Base-by-base conservation (phyloP, 2,888 invertebrate genomes). In the Protonemura montana region DNA sequence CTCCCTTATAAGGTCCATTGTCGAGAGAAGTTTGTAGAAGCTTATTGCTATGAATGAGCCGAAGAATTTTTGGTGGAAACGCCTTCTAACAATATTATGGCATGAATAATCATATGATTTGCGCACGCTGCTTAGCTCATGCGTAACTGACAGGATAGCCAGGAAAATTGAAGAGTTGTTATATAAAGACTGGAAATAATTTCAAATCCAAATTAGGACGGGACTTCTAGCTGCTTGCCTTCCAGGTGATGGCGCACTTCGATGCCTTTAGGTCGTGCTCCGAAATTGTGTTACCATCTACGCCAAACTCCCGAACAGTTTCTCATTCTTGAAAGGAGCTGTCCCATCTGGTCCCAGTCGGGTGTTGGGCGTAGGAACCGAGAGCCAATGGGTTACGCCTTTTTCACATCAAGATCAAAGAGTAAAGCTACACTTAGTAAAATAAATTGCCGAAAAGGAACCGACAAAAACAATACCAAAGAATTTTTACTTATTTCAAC, bases 361-460 rank as follows among this genome's bases (percentile, higher is more conserved):
- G 59, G 16, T 59, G 59, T 59, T 59, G 59, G 59, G 59, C 59
- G 59, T 59, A 3, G 59, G 13, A 59, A 59, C 59, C 59, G 13
- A 59, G 21, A 59, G 59, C 3, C 59, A 1, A 59, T 59, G 59
- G 59, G 59, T 21, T 7, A 59, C 59, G 59, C 59, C 59, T 59
- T 59, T 59, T 59, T 59, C 59, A 59, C 59, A 59, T 59, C 59
- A 59, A 59, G 59, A 59, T 59, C 59, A 59, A 59, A 59, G 59
- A 59, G 59, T 21, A 59, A 21, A 59, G 59, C 59, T 59, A 59
- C 59, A 59, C 59, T 59, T 59, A 59, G 59, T 59, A 59, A 59
- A 59, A 59, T 59, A 59, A 59, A 59, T 59, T 59, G 59, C 59
- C 59, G 59, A 59, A 59, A 21, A 59, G 59, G 21, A 59, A 10